These are phyloP conservation scores for Anoplophora glabripennis DNA, from an alignment of 1,140 invertebrate genomes.

Conservation along the genomic window DNA sequence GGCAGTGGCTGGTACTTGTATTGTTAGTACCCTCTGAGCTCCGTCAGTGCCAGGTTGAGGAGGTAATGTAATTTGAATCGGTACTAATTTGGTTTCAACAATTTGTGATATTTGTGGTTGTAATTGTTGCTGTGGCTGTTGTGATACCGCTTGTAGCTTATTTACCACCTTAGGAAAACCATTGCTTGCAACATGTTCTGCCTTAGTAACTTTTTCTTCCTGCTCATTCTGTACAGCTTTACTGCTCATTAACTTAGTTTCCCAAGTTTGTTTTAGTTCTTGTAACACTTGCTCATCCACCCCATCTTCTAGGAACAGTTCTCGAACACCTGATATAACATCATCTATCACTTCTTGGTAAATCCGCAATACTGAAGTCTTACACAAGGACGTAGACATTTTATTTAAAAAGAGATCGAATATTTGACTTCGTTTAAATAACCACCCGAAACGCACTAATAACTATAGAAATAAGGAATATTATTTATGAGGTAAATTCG, in stretches of 20 bases:
- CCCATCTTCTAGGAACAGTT: constrained; percentile 96
- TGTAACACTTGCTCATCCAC: constrained; percentile 95
- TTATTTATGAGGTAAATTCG: too few relatives aligned
- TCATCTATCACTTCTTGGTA: constrained; percentile 98
- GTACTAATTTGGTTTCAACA: constrained; percentile 44
- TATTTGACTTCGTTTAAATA: too few relatives aligned
- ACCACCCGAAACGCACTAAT: too few relatives aligned
- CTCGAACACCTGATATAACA: constrained; percentile 90
- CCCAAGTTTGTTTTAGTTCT: constrained; percentile 94
- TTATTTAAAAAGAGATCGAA: background rate
- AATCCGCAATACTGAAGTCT: constrained; percentile 37
- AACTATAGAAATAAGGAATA: too few relatives aligned
- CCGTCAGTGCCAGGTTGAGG: constrained; percentile 54
- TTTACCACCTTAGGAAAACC: constrained; percentile 28
- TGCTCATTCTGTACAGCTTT: constrained; percentile 66
- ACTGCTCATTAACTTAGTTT: constrained; percentile 81
- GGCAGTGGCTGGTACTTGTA: constrained; percentile 75
- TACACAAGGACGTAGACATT: constrained; percentile 38
- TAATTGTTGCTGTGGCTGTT: constrained; percentile 24
- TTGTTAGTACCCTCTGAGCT: constrained; percentile 62
- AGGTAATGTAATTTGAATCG: constrained; percentile 56
- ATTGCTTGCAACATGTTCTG: constrained; percentile 14
- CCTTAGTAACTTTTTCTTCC: constrained; percentile 7
- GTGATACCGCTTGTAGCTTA: constrained; percentile 36
- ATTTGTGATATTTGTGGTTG: constrained; percentile 23